A percentile compares a stretch with the other conserved stretches of the same genome.
phyloP scores from a whole-genome alignment of 37 sponge, comb jelly and placozoan species.

The Haliclona indistincta region DNA sequence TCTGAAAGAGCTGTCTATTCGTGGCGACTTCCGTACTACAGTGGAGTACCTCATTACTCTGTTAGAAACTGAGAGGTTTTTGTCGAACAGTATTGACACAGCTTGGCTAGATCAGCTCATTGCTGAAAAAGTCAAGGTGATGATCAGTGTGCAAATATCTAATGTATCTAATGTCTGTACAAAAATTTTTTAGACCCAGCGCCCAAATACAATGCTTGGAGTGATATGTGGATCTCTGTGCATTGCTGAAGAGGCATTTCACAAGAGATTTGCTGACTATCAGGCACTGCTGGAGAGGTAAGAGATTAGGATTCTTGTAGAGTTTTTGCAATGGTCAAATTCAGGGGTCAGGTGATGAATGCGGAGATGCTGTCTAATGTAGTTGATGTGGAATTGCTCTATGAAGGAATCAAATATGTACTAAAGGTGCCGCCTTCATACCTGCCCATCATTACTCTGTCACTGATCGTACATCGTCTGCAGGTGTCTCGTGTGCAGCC shows the following conservation, averaged over 20 bases:
- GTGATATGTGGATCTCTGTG: constrained; percentile 88
- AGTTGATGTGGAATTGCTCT: constrained; percentile 90
- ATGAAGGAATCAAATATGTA: constrained; percentile 82
- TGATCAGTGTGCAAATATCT: background rate
- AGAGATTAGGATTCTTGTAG: background rate
- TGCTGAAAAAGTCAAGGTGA: constrained; percentile 70
- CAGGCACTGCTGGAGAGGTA: constrained; percentile 85
- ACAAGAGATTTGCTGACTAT: constrained; percentile 91
- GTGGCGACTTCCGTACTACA: constrained; percentile 97
- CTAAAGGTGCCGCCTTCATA: constrained; percentile 30
- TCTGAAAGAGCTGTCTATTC: constrained; percentile 89
- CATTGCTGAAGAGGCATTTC: constrained; percentile 84
- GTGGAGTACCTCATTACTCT: constrained; percentile 95
- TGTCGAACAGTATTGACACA: constrained; percentile 81
- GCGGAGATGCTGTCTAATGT: constrained; percentile 83
- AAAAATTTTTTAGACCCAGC: constrained; percentile 41
- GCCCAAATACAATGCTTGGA: constrained; percentile 80
- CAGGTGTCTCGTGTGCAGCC: constrained; percentile 52
- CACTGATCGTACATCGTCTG: background rate
- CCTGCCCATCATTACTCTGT: background rate
- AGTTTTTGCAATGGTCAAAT: background rate
- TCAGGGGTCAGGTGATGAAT: constrained; percentile 92
- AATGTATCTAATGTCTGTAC: background rate
- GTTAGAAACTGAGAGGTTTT: constrained; percentile 87
- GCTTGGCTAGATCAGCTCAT: constrained; percentile 97